Evolutionary conservation across 2,888 invertebrate species (phyloP), one percentile per base, ranked within the genome.

Genomic region (Pollenia angustigena): DNA sequence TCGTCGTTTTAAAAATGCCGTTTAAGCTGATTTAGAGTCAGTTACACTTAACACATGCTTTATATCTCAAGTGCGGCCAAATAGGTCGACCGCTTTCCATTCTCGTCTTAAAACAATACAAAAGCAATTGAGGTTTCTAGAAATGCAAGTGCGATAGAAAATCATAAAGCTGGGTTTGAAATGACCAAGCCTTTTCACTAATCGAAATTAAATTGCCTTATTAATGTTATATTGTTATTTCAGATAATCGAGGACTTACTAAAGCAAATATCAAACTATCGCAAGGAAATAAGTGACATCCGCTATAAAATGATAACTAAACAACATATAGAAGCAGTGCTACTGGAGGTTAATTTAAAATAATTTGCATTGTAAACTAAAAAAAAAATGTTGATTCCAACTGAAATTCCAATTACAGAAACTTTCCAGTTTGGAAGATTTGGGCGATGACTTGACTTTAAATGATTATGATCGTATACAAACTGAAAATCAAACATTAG

Each of bases 401-500:
- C 23, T 56, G 18, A n/a, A 32, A 4, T 40, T 18, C 56, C 4
- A n/a, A 42, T 79, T 11, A 14, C 52, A 93, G 93, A 90, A 90
- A 90, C 88, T 91, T 0, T 64, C 48, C 0, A 83, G 87, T n/a
- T 81, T 92, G 8, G 91, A 93, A 71, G 88, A 90, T 56, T 88
- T 93, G 1, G 90, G 90, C 42, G 89, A 91, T 32, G 90, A 90
- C 0, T 71, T 92, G 4, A 87, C 83, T 9, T 89, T 92, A 85
- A 84, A 74, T 1, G 90, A 92, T 69, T 93, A 90, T 76, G 90
- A 92, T 16, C 80, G 85, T 44, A 72, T 92, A 4, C 90, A 92
- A 76, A 91, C 90, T 2, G 90, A 92, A 84, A 90, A 90, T 0
- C 85, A 89, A 18, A 87, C 89, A 11, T 76, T 93, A 46, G 89